These are phyloP conservation scores for Papilio gigon DNA, from an alignment of 2,888 invertebrate species.

Conservation along the genomic window DNA sequence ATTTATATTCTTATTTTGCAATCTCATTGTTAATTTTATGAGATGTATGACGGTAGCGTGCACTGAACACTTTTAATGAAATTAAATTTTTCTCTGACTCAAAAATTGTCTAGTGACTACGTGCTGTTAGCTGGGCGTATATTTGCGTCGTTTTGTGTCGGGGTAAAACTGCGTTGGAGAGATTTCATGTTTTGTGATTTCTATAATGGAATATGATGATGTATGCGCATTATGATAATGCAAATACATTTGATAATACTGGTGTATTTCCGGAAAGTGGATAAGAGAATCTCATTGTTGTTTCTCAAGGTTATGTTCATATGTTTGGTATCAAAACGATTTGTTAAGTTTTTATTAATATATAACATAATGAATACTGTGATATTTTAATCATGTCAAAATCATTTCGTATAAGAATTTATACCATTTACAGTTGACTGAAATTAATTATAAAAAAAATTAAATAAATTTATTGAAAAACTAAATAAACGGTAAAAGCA, in stretches of 20 bases:
- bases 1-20: background rate
- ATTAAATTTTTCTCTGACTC: no score
- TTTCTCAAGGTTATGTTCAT: no score
- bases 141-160: no score
- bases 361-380: background rate
- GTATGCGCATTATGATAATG: no score
- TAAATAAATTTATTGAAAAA: background rate
- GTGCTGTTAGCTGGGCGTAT: no score
- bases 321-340: background rate
- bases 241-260: background rate
- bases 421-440: no score
- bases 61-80: no score
- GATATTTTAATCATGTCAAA: background rate
- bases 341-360: slow-evolving; percentile 5
- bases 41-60: no score
- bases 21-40: background rate
- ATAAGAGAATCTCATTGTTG: background rate
- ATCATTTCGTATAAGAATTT: background rate
- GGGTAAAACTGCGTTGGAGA: no score
- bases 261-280: background rate
- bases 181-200: background rate
- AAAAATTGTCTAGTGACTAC: no score
- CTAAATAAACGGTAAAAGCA: background rate
- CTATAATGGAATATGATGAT: no score
- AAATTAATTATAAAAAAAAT: no score